Evolutionary conservation across 2,113 vertebrate species (phyloP).

Genomic region (Ciconia maguari): DNA sequence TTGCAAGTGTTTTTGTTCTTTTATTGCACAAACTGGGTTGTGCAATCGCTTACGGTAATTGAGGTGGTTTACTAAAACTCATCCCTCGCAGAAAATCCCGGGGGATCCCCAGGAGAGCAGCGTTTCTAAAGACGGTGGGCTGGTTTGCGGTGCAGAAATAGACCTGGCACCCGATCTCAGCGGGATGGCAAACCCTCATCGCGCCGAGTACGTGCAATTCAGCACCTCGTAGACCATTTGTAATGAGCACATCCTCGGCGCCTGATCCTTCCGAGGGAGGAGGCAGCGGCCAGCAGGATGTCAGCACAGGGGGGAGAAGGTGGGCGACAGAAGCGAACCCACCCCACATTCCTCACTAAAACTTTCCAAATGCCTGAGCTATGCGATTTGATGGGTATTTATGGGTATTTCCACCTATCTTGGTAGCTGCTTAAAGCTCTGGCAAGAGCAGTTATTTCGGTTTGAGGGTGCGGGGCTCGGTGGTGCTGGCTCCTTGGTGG

Average conservation of each 20-base stretch:
- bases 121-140: rapidly evolving
- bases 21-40: background rate
- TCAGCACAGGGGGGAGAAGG: background rate
- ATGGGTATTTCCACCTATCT: background rate
- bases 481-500: background rate
- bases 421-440: background rate
- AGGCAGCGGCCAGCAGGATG: background rate
- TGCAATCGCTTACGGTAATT: background rate
- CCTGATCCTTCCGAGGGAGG: background rate
- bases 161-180: background rate
- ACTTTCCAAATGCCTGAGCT: rapidly evolving
- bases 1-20: background rate
- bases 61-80: background rate
- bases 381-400: background rate
- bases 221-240: rapidly evolving
- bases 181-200: rapidly evolving
- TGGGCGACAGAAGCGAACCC: background rate
- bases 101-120: background rate
- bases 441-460: rapidly evolving
- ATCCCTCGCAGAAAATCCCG: background rate
- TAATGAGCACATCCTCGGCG: rapidly evolving
- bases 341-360: rapidly evolving
- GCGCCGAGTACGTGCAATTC: rapidly evolving
- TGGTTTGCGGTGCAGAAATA: background rate
- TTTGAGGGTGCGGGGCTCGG: background rate